A percentile compares a stretch with the other conserved stretches of the same genome.
Evolutionary conservation across 2,797 vertebrate species (phyloP).

Genomic region (Mus caroli): DNA sequence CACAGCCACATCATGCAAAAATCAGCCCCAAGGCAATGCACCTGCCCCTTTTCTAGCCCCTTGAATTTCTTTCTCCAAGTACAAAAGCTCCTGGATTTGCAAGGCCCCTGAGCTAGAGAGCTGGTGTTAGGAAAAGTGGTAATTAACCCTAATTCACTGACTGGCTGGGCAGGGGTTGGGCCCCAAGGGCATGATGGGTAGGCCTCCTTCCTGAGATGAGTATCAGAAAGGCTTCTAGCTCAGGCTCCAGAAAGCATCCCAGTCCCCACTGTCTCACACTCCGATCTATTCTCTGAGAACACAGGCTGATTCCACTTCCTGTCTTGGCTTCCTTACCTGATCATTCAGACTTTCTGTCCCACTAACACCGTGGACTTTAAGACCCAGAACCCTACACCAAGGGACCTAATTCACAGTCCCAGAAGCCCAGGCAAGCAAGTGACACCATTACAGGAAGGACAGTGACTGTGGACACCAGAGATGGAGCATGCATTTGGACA

Average conservation of each 20-base stretch:
- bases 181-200: neutral
- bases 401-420: neutral
- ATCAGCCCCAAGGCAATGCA: neutral
- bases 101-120: slow-evolving; percentile 52
- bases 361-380: neutral
- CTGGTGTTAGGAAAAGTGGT: slow-evolving; percentile 47
- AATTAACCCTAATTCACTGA: slow-evolving; percentile 65
- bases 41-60: slow-evolving; percentile 15
- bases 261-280: neutral
- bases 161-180: slow-evolving; percentile 1
- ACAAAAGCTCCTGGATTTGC: slow-evolving; percentile 42
- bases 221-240: neutral
- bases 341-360: neutral
- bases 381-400: neutral
- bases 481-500: neutral
- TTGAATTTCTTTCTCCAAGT: slow-evolving; percentile 23
- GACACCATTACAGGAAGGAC: neutral
- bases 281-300: neutral
- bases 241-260: neutral
- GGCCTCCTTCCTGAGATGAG: neutral
- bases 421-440: neutral
- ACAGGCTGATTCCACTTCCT: neutral
- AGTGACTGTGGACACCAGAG: neutral
- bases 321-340: neutral
- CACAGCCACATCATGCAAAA: neutral